A percentile compares a stretch with the other conserved stretches of the same genome.
Evolutionary conservation across 2,888 invertebrate genomes (phyloP).

Genomic region (Synergus laeviventris): DNA sequence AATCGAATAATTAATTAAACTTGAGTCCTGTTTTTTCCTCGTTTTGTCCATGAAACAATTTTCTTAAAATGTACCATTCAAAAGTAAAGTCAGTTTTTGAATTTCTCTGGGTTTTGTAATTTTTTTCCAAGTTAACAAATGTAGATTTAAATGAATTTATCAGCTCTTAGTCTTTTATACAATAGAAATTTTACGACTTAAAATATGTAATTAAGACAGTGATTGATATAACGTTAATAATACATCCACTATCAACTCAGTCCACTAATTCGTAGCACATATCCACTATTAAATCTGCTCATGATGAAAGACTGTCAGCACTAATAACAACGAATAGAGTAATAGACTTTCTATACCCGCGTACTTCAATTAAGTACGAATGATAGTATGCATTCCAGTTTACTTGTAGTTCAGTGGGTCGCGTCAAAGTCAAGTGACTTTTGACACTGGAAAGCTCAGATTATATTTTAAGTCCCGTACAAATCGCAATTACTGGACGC

Average conservation of each 20-base stretch:
- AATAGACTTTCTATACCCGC: background rate
- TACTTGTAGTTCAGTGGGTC: slow-evolving; percentile 12
- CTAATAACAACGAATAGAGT: slow-evolving; percentile 10
- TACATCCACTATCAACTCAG: background rate
- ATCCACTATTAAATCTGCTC: slow-evolving; percentile 6
- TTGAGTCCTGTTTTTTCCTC: too few species aligned
- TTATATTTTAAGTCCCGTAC: background rate
- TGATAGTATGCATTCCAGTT: background rate
- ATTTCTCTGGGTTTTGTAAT: too few species aligned
- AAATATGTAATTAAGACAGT: too few species aligned
- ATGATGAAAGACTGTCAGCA: background rate
- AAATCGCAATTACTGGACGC: slow-evolving; percentile 11
- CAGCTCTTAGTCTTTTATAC: too few species aligned
- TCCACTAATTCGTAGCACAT: background rate
- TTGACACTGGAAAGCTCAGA: slow-evolving; percentile 16
- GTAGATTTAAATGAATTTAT: too few species aligned
- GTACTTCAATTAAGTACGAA: background rate
- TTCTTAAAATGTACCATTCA: too few species aligned
- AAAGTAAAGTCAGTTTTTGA: background rate
- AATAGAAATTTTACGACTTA: too few species aligned
- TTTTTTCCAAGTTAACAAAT: too few species aligned
- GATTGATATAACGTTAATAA: too few species aligned
- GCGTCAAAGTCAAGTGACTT: slow-evolving; percentile 20
- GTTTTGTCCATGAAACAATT: too few species aligned
- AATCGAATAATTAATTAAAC: background rate